Evolutionary conservation across 2,888 invertebrate genomes (phyloP).

Genomic region (Aphelenchoides bicaudatus): DNA sequence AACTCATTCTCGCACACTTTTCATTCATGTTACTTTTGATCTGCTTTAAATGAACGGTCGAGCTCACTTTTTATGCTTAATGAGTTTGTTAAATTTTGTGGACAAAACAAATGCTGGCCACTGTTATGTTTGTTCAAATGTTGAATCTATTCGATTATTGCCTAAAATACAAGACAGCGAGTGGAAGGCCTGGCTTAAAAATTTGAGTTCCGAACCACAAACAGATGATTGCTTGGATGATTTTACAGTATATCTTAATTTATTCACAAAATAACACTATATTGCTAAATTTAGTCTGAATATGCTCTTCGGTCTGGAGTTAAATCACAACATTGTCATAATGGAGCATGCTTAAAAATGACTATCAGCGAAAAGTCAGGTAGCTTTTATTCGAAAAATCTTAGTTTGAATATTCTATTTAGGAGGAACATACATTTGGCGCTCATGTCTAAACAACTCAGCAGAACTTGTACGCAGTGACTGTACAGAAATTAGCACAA

Average conservation of each 20-base stretch:
- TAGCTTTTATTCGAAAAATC: not conserved
- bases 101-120: conserved; percentile 6
- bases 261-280: not conserved
- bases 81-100: too few relatives aligned
- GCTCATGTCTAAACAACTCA: conserved; percentile 10
- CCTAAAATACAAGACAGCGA: conserved; percentile 1
- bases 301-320: conserved; percentile 15
- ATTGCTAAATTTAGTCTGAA: conserved; percentile 9
- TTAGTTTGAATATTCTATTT: not conserved
- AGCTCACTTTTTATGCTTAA: too few relatives aligned
- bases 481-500: conserved; percentile 15
- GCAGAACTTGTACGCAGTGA: not conserved
- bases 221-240: conserved; percentile 12
- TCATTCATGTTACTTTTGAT: too few relatives aligned
- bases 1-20: too few relatives aligned
- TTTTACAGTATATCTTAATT: not conserved
- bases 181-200: conserved; percentile 8
- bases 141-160: not conserved
- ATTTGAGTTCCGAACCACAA: conserved; percentile 4
- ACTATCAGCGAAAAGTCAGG: conserved; percentile 12
- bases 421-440: conserved; percentile 7
- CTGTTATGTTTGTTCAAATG: conserved; percentile 16
- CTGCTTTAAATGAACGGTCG: too few relatives aligned
- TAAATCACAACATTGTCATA: not conserved
- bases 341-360: conserved; percentile 12